Conservation (phyloP, 2,113 vertebrate genomes). For the Procavia capensis region DNA sequence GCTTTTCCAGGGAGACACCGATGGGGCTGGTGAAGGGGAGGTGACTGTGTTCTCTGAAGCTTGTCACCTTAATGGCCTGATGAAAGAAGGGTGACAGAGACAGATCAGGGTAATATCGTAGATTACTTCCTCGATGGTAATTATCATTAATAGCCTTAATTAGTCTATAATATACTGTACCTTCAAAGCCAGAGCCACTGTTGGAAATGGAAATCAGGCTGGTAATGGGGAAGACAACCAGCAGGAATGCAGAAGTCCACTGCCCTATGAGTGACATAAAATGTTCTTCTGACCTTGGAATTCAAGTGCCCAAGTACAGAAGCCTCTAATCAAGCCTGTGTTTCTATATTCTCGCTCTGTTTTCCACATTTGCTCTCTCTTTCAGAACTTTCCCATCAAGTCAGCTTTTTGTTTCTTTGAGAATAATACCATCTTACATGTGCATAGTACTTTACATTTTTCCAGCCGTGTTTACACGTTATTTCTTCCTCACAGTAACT, state of each 20-base stretch:
- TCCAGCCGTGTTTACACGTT: background rate
- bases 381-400: background rate
- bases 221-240: conserved; percentile 28
- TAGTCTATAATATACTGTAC: conserved; percentile 85
- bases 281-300: background rate
- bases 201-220: conserved; percentile 76
- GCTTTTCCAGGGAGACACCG: background rate
- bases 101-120: conserved; percentile 82
- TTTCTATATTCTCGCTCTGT: background rate
- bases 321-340: background rate
- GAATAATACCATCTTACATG: background rate
- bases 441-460: background rate
- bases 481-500: background rate
- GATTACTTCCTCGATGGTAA: conserved; percentile 83
- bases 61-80: conserved; percentile 85
- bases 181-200: conserved; percentile 67
- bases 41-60: conserved; percentile 74
- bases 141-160: conserved; percentile 88
- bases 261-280: background rate
- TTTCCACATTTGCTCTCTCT: background rate
- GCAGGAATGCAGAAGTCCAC: conserved; percentile 60
- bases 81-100: conserved; percentile 87
- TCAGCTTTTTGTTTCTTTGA: background rate
- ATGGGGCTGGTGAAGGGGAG: conserved; percentile 53
- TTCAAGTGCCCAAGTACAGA: background rate